Percentiles rank a stretch among this genome's conserved stretches.
Conservation (phyloP, 2,888 invertebrate genomes). For the Syritta pipiens region DNA sequence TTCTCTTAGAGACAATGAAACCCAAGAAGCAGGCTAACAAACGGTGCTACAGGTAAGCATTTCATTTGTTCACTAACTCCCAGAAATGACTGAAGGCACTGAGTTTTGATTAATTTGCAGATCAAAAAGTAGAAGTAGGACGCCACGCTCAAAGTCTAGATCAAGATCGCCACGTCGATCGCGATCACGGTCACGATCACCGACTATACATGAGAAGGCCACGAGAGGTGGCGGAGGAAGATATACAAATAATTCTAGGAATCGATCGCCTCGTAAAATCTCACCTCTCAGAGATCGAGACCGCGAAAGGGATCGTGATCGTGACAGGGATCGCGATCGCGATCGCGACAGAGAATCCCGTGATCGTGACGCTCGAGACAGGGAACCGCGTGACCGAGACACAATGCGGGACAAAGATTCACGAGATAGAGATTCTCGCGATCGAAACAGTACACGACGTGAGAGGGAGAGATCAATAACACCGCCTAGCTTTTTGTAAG, state of each 20-base stretch:
- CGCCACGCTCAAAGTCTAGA: conserved; percentile 77
- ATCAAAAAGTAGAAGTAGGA: conserved; percentile 81
- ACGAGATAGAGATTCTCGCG: conserved; percentile 68
- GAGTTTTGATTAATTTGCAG: conserved; percentile 71
- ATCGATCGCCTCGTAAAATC: conserved; percentile 38
- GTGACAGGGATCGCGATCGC: conserved; percentile 77
- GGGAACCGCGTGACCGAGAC: conserved; percentile 40
- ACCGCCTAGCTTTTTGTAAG: conserved; percentile 89
- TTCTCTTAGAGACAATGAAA: conserved; percentile 85
- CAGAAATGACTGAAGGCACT: background rate
- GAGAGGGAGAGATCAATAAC: conserved; percentile 80
- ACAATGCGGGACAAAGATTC: conserved; percentile 39
- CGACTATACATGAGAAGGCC: conserved; percentile 52
- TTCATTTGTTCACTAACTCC: background rate
- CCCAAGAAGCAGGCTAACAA: conserved; percentile 78
- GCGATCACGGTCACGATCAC: conserved; percentile 74
- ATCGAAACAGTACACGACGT: conserved; percentile 77
- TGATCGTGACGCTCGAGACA: conserved; percentile 62
- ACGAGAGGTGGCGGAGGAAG: conserved; percentile 26
- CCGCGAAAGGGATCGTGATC: conserved; percentile 53
- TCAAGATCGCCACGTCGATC: conserved; percentile 78
- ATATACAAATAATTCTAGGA: conserved; percentile 47
- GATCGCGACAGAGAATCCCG: conserved; percentile 78
- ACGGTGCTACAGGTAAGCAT: conserved; percentile 84
- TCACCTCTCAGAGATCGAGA: conserved; percentile 71